Conservation (phyloP, 2,113 vertebrate species). For the Callospermophilus lateralis region DNA sequence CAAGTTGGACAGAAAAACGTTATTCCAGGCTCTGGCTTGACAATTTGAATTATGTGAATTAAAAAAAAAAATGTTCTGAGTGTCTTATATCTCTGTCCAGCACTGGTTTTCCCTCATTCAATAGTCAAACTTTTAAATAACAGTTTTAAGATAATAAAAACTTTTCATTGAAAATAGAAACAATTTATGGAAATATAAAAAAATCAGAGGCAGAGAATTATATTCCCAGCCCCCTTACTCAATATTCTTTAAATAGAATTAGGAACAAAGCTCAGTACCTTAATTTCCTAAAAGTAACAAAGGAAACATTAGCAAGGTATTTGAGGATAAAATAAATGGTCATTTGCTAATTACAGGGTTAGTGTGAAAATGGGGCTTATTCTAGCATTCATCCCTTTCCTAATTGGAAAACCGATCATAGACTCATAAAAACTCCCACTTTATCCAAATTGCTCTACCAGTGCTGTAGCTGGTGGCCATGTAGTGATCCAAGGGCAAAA, state of each 20-base stretch:
- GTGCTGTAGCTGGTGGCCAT: not conserved
- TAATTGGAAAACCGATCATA: not conserved
- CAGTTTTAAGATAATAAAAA: not conserved
- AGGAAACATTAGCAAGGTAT: not conserved
- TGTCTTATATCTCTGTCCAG: not conserved
- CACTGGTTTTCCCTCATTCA: not conserved
- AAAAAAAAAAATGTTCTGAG: not conserved
- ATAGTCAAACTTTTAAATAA: not conserved
- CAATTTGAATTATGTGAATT: conserved; percentile 43
- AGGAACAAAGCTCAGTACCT: not conserved
- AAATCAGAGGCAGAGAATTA: not conserved
- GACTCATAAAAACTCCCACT: not conserved
- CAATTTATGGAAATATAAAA: conserved; percentile 16
- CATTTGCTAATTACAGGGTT: not conserved
- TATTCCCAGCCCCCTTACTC: not conserved
- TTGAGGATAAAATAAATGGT: not conserved
- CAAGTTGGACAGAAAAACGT: conserved; percentile 61
- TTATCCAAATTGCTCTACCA: rapidly evolving
- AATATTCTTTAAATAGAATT: conserved; percentile 22
- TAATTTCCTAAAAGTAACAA: not conserved
- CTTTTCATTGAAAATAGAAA: conserved; percentile 38
- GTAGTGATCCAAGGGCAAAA: not conserved
- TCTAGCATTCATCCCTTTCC: not conserved
- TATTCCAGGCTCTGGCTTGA: conserved; percentile 64
- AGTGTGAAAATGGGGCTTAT: not conserved